Percentiles rank a stretch among this genome's conserved stretches.
These are phyloP conservation scores for Mirounga angustirostris DNA, from an alignment of 2,113 vertebrate genomes.

Conservation along the genomic window DNA sequence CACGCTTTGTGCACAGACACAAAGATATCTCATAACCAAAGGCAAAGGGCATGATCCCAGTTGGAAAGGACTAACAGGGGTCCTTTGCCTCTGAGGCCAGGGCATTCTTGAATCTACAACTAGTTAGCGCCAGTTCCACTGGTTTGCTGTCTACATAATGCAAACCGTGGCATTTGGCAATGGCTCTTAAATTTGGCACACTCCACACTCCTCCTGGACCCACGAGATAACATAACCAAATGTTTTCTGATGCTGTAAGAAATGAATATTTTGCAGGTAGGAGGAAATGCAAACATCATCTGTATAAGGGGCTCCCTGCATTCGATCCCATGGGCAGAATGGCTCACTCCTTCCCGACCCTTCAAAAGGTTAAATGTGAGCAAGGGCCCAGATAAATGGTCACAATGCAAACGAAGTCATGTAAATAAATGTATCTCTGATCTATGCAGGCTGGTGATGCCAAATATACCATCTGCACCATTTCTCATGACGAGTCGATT, in stretches of 20 bases:
- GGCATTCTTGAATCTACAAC: conserved; percentile 51
- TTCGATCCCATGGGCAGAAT: conserved; percentile 63
- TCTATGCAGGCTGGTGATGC: conserved; percentile 69
- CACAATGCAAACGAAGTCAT: conserved; percentile 78
- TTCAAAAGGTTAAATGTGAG: conserved; percentile 75
- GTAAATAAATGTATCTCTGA: conserved; percentile 82
- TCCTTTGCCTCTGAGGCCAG: conserved; percentile 47
- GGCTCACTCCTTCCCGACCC: conserved; percentile 45
- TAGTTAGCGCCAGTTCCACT: conserved; percentile 43
- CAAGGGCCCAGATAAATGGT: conserved; percentile 71
- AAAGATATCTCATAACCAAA: conserved; percentile 47
- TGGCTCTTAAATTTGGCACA: conserved; percentile 77
- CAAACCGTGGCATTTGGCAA: conserved; percentile 78
- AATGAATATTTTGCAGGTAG: conserved; percentile 77
- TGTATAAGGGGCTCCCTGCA: background rate
- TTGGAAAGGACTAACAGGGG: conserved; percentile 62
- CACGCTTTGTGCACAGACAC: background rate
- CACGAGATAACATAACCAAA: conserved; percentile 82
- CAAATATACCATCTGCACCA: conserved; percentile 81
- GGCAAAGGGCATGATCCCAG: background rate
- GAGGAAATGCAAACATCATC: conserved; percentile 67
- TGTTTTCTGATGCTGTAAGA: conserved; percentile 77
- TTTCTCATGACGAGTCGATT: conserved; percentile 75
- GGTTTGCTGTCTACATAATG: conserved; percentile 51
- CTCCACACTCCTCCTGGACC: conserved; percentile 78